phyloP scores from a whole-genome alignment of 1,140 invertebrate species.

The Danaus plexippus region DNA sequence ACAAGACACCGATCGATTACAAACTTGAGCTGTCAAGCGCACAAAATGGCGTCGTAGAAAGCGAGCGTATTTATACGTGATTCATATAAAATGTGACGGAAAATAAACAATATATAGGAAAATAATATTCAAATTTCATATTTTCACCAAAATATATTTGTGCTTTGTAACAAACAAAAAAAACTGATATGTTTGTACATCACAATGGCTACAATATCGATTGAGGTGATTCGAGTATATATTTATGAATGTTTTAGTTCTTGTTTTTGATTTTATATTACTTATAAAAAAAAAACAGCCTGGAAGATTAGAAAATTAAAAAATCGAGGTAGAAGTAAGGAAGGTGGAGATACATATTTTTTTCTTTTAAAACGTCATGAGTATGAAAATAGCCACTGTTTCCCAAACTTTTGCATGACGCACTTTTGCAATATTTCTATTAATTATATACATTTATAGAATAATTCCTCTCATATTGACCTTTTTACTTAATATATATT shows the following conservation, averaged over 20 bases:
- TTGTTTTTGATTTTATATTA: too few species aligned
- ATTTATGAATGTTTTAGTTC: too few species aligned
- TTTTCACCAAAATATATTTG: too few species aligned
- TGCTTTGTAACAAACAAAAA: constrained; percentile 19
- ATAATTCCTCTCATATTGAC: constrained; percentile 69
- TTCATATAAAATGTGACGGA: constrained; percentile 9
- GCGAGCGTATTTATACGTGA: constrained; percentile 20
- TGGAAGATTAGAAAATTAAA: too few species aligned
- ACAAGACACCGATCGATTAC: constrained; percentile 52
- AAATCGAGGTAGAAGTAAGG: not conserved
- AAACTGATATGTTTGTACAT: constrained; percentile 61
- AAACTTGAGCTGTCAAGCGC: constrained; percentile 42
- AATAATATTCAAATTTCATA: too few species aligned
- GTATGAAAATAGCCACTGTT: constrained; percentile 25
- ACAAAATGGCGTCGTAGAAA: constrained; percentile 30
- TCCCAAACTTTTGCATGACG: constrained; percentile 28
- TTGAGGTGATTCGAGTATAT: too few species aligned
- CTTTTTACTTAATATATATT: constrained; percentile 60
- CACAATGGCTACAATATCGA: constrained; percentile 23
- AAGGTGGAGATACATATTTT: constrained; percentile 9
- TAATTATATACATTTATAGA: constrained; percentile 57
- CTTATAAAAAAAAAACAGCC: too few species aligned
- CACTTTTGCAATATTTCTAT: constrained; percentile 46
- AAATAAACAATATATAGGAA: constrained; percentile 5
- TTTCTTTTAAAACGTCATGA: constrained; percentile 20